These are phyloP conservation scores for Campoplex nolae DNA, from an alignment of 2,888 invertebrate species.

Conservation along the genomic window DNA sequence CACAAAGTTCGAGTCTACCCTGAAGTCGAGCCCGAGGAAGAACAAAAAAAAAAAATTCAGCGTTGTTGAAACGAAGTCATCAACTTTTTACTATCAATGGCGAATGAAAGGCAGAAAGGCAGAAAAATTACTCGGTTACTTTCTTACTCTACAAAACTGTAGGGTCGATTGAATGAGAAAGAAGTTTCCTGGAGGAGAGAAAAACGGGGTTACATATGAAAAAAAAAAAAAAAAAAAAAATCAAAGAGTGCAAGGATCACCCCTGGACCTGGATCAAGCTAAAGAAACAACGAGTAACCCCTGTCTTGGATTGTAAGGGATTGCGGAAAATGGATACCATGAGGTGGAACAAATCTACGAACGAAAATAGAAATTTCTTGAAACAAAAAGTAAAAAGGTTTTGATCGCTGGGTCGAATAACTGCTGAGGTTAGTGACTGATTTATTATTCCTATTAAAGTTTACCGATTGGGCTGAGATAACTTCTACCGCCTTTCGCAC, in stretches of 20 bases:
- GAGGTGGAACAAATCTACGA: constrained; percentile 41
- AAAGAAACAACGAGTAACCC: neutral
- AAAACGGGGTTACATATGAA: neutral
- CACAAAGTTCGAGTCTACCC: neutral
- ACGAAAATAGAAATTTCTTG: constrained; percentile 8
- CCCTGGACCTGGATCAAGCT: neutral
- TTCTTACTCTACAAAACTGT: neutral
- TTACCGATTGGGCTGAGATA: neutral
- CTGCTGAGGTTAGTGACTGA: constrained; percentile 18
- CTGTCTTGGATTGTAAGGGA: constrained; percentile 6
- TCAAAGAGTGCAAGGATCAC: neutral
- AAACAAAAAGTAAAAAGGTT: neutral
- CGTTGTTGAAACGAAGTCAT: neutral
- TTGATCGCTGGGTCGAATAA: constrained; percentile 23
- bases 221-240: neutral
- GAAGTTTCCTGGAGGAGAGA: neutral
- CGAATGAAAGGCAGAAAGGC: neutral
- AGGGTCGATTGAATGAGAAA: neutral
- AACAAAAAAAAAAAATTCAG: neutral
- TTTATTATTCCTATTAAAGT: neutral
- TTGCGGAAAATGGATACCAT: constrained; percentile 21
- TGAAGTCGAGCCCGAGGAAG: neutral
- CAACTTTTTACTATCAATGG: constrained; percentile 2
- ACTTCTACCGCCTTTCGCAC: neutral
- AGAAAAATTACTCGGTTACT: neutral